These are phyloP conservation scores for Brachyptera risi DNA, from an alignment of 2,888 invertebrate genomes.

Conservation along the genomic window DNA sequence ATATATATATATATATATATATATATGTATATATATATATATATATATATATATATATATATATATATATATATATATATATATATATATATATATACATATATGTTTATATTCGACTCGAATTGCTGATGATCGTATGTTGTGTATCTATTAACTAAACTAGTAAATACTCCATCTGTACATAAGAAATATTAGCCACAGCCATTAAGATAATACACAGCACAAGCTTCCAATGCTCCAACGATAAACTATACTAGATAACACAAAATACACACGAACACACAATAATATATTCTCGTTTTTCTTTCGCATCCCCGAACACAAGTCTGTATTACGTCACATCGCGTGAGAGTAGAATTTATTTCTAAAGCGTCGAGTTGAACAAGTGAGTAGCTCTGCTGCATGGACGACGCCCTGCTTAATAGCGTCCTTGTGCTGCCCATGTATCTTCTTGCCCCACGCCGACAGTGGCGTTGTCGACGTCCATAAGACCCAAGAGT, in stretches of 20 bases:
- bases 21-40: too few relatives aligned
- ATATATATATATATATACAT: too few relatives aligned
- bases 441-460: neutral
- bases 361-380: neutral
- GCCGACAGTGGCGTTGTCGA: neutral
- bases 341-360: neutral
- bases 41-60: too few relatives aligned
- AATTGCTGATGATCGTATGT: too few relatives aligned
- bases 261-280: slow-evolving; percentile 1
- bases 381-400: neutral
- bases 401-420: neutral
- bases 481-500: too few relatives aligned
- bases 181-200: neutral
- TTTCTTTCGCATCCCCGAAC: neutral
- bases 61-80: too few relatives aligned
- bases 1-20: too few relatives aligned
- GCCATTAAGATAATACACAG: slow-evolving; percentile 1
- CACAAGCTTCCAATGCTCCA: neutral
- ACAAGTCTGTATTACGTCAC: neutral
- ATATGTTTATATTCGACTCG: too few relatives aligned
- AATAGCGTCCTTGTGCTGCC: too few relatives aligned
- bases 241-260: neutral
- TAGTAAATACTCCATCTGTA: neutral
- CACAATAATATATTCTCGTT: slow-evolving; percentile 3
- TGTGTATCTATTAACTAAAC: too few relatives aligned